phyloP scores from a whole-genome alignment of 2,113 vertebrate species.

The Chascanopsetta lugubris region DNA sequence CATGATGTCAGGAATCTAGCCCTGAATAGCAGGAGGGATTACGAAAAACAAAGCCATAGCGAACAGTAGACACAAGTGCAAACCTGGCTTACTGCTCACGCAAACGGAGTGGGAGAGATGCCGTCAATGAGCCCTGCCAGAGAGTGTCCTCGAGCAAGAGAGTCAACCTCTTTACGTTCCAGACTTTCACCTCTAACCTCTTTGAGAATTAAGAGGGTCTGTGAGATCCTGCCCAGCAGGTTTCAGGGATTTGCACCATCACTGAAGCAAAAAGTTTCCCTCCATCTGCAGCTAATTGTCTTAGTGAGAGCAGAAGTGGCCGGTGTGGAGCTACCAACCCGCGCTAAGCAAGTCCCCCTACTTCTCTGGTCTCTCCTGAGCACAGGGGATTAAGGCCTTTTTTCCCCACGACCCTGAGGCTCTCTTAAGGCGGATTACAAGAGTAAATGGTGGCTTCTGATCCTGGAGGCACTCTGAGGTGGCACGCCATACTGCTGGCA shows the following conservation, averaged over 20 bases:
- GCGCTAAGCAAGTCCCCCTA: slow-evolving; percentile 46
- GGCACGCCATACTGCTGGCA: slow-evolving; percentile 50
- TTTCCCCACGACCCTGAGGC: slow-evolving; percentile 63
- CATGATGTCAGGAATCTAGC: slow-evolving; percentile 66
- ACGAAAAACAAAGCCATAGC: slow-evolving; percentile 63
- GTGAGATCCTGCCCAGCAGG: not conserved
- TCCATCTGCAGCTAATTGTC: slow-evolving; percentile 18
- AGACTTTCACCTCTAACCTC: not conserved
- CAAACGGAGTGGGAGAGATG: slow-evolving; percentile 50
- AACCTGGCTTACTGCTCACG: slow-evolving; percentile 69
- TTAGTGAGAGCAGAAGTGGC: slow-evolving; percentile 4
- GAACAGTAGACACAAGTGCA: slow-evolving; percentile 44
- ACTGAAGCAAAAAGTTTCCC: slow-evolving; percentile 2
- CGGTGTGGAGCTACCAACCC: slow-evolving; percentile 16
- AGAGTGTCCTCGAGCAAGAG: slow-evolving; percentile 2
- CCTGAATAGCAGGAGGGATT: slow-evolving; percentile 74
- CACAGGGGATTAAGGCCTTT: slow-evolving; percentile 44
- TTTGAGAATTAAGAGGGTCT: not conserved
- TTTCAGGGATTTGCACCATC: not conserved
- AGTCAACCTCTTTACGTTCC: not conserved
- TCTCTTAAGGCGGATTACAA: slow-evolving; percentile 67
- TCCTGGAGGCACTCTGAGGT: slow-evolving; percentile 48
- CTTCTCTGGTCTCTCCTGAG: slow-evolving; percentile 23
- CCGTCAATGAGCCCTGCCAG: not conserved
- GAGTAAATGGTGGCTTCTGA: slow-evolving; percentile 60